These are phyloP conservation scores for Bicyclus anynana DNA, from an alignment of 1,140 invertebrate genomes.

Conservation along the genomic window DNA sequence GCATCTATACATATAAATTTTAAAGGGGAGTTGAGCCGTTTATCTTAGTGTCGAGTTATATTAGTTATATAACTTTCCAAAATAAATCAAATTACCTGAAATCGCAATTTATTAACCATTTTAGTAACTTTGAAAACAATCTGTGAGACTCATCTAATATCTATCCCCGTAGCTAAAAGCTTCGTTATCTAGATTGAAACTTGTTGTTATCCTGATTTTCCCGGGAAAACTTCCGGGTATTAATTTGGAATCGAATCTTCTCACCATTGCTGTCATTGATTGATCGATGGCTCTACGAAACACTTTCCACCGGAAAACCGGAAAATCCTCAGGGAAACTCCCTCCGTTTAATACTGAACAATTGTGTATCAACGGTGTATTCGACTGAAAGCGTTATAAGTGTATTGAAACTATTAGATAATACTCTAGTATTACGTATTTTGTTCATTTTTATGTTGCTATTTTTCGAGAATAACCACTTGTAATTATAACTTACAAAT, in stretches of 20 bases:
- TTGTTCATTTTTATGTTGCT: too few species aligned
- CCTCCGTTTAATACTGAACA: neutral
- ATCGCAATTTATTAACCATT: neutral
- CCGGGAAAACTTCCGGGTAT: neutral
- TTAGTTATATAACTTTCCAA: too few species aligned
- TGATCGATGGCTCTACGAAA: neutral
- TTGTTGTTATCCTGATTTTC: neutral
- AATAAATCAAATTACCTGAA: too few species aligned
- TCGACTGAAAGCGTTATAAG: neutral
- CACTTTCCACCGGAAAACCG: neutral
- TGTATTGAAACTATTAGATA: neutral
- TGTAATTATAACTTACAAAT: too few species aligned
- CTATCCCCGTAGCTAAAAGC: neutral
- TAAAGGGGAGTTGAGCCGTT: too few species aligned
- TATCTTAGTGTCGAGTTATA: too few species aligned
- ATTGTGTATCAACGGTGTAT: neutral
- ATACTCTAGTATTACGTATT: too few species aligned
- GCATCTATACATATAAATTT: too few species aligned
- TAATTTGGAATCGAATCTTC: neutral
- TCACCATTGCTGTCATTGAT: neutral
- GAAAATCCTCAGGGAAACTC: neutral
- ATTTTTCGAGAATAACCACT: too few species aligned
- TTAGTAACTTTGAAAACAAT: neutral
- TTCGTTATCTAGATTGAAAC: neutral
- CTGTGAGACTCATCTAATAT: neutral